Evolutionary conservation across 2,797 vertebrate genomes (phyloP).

Genomic region (Mormyrops attenuatus): DNA sequence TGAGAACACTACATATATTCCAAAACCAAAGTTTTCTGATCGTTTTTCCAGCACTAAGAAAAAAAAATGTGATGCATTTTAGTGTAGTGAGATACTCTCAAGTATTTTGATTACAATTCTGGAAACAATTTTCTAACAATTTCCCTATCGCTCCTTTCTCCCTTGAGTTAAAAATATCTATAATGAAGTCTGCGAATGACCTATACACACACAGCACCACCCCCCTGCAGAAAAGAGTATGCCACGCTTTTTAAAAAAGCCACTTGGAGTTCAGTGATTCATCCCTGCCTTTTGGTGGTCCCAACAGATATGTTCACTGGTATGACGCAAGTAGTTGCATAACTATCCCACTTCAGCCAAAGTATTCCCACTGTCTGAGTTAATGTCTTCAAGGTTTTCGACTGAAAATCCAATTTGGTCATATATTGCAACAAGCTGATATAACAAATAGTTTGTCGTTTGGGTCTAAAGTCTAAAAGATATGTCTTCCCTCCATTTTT

Average conservation of each 20-base stretch:
- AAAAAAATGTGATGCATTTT: neutral
- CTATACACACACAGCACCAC: neutral
- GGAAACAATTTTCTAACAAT: neutral
- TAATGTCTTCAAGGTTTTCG: slow-evolving; percentile 20
- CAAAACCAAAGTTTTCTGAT: neutral
- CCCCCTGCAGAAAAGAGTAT: neutral
- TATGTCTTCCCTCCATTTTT: neutral
- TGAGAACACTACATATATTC: neutral
- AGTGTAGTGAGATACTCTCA: neutral
- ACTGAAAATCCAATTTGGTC: slow-evolving; percentile 16
- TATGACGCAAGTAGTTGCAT: slow-evolving; percentile 51
- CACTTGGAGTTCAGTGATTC: slow-evolving; percentile 26
- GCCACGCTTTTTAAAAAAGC: neutral
- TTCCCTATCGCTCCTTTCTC: neutral
- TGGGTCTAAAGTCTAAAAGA: slow-evolving; percentile 4
- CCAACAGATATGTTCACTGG: slow-evolving; percentile 36
- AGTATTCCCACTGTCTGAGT: slow-evolving; percentile 33
- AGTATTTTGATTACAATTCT: neutral
- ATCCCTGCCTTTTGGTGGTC: slow-evolving; percentile 40
- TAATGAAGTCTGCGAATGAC: neutral
- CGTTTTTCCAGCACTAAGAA: neutral
- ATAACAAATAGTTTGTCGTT: neutral
- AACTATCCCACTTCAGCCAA: slow-evolving; percentile 40
- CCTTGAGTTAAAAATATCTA: neutral
- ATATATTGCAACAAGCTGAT: neutral